phyloP scores from a whole-genome alignment of 1,140 invertebrate genomes.

The Drosophila truncata region DNA sequence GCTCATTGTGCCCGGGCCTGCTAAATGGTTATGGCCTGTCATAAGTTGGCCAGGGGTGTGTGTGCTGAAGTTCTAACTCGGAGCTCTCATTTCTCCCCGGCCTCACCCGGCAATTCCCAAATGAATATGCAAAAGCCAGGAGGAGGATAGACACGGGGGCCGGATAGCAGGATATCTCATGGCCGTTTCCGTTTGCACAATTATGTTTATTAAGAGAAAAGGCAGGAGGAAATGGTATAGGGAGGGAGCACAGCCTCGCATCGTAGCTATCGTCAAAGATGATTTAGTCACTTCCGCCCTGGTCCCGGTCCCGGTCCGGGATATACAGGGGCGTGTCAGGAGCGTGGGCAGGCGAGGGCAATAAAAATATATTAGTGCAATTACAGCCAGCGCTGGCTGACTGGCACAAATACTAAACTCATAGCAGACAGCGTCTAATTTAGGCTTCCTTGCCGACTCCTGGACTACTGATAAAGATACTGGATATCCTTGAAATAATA shows the following conservation, averaged over 20 bases:
- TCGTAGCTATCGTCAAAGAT: constrained; percentile 78
- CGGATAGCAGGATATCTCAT: constrained; percentile 75
- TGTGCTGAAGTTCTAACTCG: constrained; percentile 8
- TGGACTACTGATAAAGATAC: constrained; percentile 22
- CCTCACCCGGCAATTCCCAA: constrained; percentile 68
- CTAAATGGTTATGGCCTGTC: constrained; percentile 83
- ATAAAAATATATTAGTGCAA: constrained; percentile 84
- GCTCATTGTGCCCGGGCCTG: constrained; percentile 66
- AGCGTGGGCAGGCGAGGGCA: constrained; percentile 46
- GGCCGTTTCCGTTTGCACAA: constrained; percentile 79
- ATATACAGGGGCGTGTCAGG: constrained; percentile 21
- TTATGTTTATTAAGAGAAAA: constrained; percentile 80
- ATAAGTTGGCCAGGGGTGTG: constrained; percentile 69
- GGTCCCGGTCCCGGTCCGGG: constrained; percentile 5
- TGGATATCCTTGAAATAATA: constrained; percentile 23
- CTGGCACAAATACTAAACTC: constrained; percentile 15
- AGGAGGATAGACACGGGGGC: constrained; percentile 2
- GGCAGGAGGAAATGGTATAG: constrained; percentile 24
- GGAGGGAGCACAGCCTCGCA: constrained; percentile 19
- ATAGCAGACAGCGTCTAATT: constrained; percentile 61
- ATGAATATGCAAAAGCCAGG: constrained; percentile 79
- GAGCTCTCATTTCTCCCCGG: neutral
- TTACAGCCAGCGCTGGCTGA: constrained; percentile 70
- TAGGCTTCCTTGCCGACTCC: constrained; percentile 53
- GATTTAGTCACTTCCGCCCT: constrained; percentile 79